These are phyloP conservation scores for Aelia acuminata DNA, from an alignment of 2,888 invertebrate species.

Conservation along the genomic window DNA sequence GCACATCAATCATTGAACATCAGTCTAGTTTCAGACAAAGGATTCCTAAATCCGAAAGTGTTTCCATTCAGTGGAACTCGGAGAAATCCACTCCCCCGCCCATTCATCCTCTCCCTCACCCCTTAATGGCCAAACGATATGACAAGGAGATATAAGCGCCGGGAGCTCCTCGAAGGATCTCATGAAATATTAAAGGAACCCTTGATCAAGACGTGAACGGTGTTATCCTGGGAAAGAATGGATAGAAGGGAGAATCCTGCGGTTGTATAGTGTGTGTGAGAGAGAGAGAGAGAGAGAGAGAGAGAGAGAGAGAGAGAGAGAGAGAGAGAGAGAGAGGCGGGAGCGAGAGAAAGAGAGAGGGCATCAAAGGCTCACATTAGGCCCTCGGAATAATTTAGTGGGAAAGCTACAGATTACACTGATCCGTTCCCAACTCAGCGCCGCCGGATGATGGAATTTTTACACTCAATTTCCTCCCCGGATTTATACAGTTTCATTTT, in stretches of 20 bases:
- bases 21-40: background rate
- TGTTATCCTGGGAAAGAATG: constrained; percentile 40
- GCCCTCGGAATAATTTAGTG: constrained; percentile 40
- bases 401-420: constrained; percentile 43
- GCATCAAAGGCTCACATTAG: constrained; percentile 42
- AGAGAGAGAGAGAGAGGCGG: background rate
- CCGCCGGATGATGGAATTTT: constrained; percentile 43
- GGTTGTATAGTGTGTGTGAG: background rate
- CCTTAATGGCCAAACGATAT: background rate
- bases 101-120: too few species aligned
- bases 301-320: background rate
- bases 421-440: constrained; percentile 47
- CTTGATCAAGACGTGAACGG: constrained; percentile 22
- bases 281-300: background rate
- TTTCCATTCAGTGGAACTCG: background rate
- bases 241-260: background rate
- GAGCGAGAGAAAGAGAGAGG: background rate
- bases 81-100: too few species aligned
- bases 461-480: constrained; percentile 53
- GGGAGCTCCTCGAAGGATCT: background rate
- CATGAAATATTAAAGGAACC: constrained; percentile 37
- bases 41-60: background rate
- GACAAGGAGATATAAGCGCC: constrained; percentile 12
- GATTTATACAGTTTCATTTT: constrained; percentile 57
- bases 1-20: too few species aligned